phyloP scores from a whole-genome alignment of 2,797 vertebrate genomes.

The Cynopterus sphinx region DNA sequence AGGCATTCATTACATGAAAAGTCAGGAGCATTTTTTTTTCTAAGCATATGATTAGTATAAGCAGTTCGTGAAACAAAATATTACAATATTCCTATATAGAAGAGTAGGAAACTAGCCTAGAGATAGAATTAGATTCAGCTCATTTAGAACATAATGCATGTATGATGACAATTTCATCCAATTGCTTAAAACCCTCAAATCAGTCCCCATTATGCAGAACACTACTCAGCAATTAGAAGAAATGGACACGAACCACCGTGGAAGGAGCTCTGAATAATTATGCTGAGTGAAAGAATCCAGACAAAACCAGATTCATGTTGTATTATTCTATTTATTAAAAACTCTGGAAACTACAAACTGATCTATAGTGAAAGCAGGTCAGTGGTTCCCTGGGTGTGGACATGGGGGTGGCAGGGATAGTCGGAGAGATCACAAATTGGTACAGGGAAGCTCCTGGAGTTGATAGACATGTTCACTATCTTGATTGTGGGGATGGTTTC shows the following conservation, averaged over 20 bases:
- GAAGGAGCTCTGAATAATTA: not conserved
- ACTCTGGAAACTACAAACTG: not conserved
- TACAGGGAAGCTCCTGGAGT: not conserved
- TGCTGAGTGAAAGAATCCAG: not conserved
- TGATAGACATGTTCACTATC: not conserved
- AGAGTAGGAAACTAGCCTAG: not conserved
- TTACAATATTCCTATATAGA: not conserved
- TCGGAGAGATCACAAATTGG: not conserved
- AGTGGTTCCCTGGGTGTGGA: not conserved
- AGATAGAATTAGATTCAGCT: not conserved
- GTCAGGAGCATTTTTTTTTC: not conserved
- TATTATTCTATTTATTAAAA: not conserved
- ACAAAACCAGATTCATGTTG: not conserved
- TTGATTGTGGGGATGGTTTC: not conserved
- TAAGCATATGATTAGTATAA: not conserved
- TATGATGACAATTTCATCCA: not conserved
- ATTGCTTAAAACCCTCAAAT: not conserved
- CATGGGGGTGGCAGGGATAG: rapidly evolving
- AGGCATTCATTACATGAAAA: not conserved
- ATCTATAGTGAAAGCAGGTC: not conserved
- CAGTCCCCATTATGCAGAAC: not conserved
- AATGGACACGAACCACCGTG: not conserved
- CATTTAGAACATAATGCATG: not conserved
- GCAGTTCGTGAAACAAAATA: not conserved
- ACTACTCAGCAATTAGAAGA: not conserved